Conservation (phyloP, 2,797 vertebrate species). For the Sternarchorhynchus goeldii region DNA sequence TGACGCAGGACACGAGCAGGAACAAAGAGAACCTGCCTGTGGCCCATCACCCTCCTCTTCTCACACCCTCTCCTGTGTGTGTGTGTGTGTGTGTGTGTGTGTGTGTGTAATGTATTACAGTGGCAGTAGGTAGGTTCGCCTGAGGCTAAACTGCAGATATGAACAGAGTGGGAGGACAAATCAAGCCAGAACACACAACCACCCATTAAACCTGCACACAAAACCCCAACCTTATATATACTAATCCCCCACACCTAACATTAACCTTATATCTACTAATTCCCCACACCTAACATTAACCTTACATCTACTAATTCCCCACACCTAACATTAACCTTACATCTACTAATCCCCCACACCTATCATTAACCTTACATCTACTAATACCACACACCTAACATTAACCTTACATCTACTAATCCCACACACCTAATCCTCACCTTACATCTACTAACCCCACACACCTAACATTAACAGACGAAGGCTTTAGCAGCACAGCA, state of each 20-base stretch:
- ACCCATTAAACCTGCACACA: constrained; percentile 25
- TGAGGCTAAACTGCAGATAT: constrained; percentile 70
- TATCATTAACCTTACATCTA: constrained; percentile 72
- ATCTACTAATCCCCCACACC: no score
- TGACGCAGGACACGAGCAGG: constrained; percentile 62
- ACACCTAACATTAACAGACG: constrained; percentile 18
- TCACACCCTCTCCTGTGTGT: constrained; percentile 27
- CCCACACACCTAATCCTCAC: constrained; percentile 55
- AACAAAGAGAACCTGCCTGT: constrained; percentile 56
- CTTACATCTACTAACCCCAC: constrained; percentile 77
- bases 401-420: neutral
- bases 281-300: constrained; percentile 55
- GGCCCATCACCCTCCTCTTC: neutral
- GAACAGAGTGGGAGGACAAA: constrained; percentile 74
- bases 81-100: neutral
- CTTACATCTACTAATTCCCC: constrained; percentile 63
- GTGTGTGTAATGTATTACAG: constrained; percentile 72
- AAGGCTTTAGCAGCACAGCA: constrained; percentile 53
- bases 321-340: no score
- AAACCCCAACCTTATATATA: no score
- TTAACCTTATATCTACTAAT: no score
- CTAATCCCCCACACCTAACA: no score
- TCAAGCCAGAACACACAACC: constrained; percentile 29
- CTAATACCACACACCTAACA: constrained; percentile 67
- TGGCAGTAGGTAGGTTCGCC: constrained; percentile 78